A percentile compares a stretch with the other conserved stretches of the same genome.
phyloP scores from a whole-genome alignment of 2,888 invertebrate species.

The Zygaena filipendulae region DNA sequence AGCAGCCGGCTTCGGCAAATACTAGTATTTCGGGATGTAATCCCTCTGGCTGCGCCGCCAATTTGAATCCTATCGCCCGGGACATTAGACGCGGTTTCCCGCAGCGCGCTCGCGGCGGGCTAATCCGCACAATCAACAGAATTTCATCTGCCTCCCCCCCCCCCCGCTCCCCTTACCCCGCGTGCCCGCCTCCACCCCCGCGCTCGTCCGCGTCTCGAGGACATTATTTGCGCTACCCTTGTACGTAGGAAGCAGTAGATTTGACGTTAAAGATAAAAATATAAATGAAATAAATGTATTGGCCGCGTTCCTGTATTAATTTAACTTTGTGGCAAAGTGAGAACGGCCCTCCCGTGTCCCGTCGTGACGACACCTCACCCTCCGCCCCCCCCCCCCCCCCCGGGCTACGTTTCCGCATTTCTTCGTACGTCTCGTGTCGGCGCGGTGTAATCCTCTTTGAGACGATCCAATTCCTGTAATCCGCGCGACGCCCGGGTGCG shows the following conservation, averaged over 20 bases:
- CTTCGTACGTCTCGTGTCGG: too few species aligned
- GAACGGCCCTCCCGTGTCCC: too few species aligned
- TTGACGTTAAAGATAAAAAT: constrained; percentile 1
- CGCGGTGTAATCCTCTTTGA: too few species aligned
- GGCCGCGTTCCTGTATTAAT: not conserved
- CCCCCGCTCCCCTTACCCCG: not conserved
- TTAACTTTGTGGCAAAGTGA: too few species aligned
- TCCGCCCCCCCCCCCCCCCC: too few species aligned
- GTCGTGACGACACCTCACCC: too few species aligned
- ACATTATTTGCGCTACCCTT: constrained; percentile 8
- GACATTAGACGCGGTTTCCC: constrained; percentile 15
- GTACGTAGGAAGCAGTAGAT: too few species aligned
- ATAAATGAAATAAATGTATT: constrained; percentile 1
- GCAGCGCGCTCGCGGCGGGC: constrained; percentile 17
- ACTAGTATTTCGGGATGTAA: constrained; percentile 7
- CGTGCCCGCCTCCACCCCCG: too few species aligned
- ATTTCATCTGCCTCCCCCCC: constrained; percentile 15
- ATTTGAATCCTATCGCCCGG: constrained; percentile 14
- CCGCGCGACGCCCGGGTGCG: too few species aligned
- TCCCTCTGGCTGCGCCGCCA: constrained; percentile 7
- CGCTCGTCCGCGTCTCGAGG: constrained; percentile 1
- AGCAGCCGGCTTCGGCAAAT: too few species aligned
- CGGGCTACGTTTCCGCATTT: too few species aligned
- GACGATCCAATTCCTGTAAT: too few species aligned
- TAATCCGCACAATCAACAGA: constrained; percentile 27